These are phyloP conservation scores for Synergus gifuensis DNA, from an alignment of 2,888 invertebrate genomes.

Conservation along the genomic window DNA sequence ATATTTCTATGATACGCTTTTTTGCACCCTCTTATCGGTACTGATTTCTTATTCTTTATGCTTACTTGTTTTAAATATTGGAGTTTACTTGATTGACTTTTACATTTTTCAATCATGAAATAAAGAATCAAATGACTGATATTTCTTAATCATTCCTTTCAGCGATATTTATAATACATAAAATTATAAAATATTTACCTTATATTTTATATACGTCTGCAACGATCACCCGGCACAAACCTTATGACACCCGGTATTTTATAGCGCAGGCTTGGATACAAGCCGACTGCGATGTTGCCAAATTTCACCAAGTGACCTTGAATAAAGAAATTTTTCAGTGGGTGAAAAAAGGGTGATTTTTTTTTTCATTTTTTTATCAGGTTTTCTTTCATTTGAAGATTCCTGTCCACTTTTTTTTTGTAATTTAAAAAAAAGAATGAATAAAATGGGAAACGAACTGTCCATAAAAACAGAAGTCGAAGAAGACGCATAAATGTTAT, in stretches of 20 bases:
- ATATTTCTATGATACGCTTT: background rate
- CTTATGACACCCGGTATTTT: background rate
- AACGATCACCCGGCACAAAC: background rate
- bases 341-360: background rate
- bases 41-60: background rate
- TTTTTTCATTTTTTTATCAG: background rate
- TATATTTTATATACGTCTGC: background rate
- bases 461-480: no score
- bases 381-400: background rate
- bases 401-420: no score
- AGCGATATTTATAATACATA: background rate
- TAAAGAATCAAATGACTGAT: background rate
- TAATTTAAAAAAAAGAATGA: no score
- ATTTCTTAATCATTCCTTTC: background rate
- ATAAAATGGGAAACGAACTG: no score
- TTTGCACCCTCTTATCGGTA: background rate
- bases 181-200: background rate
- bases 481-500: no score
- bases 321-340: background rate
- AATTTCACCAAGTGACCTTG: background rate
- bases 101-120: background rate
- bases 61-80: background rate
- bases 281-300: background rate
- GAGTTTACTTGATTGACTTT: background rate
- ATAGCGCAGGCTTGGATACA: background rate